phyloP scores from a whole-genome alignment of 2,888 invertebrate genomes.

The Anodontia alba region DNA sequence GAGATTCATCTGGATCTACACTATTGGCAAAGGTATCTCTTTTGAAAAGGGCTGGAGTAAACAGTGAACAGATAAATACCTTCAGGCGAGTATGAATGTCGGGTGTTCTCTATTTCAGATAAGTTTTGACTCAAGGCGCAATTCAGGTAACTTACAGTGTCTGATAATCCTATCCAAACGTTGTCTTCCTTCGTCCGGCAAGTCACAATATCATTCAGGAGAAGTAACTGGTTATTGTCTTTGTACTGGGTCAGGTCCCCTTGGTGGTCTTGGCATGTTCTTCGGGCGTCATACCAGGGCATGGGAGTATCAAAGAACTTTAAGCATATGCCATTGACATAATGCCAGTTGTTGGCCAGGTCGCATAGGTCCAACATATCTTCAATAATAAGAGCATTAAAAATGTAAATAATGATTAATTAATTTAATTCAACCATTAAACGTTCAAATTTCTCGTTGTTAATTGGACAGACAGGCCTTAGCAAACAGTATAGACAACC shows the following conservation, averaged over 20 bases:
- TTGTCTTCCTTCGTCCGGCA: slow-evolving; percentile 60
- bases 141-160: slow-evolving; percentile 71
- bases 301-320: slow-evolving; percentile 60
- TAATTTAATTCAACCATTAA: no score
- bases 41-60: no score
- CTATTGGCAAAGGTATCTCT: no score
- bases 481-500: no score
- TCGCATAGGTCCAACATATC: slow-evolving; percentile 69
- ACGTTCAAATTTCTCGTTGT: no score
- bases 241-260: slow-evolving; percentile 60
- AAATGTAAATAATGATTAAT: not conserved
- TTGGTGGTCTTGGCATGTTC: slow-evolving; percentile 59
- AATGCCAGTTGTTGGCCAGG: slow-evolving; percentile 66
- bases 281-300: slow-evolving; percentile 68
- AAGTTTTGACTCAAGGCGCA: no score
- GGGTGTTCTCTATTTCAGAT: no score
- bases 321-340: slow-evolving; percentile 61
- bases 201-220: slow-evolving; percentile 56
- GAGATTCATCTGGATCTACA: no score
- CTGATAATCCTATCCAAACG: slow-evolving; percentile 72
- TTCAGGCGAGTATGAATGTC: no score
- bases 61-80: no score
- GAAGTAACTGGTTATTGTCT: slow-evolving; percentile 40
- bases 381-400: slow-evolving; percentile 27
- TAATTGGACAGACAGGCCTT: no score